Conservation (phyloP, 2,888 invertebrate genomes). For the Folsomia candida region DNA sequence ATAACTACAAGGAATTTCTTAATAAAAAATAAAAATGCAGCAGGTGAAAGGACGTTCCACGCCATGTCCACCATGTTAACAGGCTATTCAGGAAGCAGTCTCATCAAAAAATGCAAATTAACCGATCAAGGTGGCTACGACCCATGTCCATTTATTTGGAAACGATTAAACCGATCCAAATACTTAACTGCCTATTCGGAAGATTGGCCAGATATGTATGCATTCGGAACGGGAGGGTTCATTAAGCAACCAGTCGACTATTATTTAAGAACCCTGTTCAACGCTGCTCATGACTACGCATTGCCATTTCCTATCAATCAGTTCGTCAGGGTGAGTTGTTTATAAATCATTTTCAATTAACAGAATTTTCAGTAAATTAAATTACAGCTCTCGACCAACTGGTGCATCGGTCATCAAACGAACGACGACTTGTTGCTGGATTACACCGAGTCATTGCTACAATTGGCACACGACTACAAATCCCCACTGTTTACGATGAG, state of each 20-base stretch:
- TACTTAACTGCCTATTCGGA: constrained; percentile 55
- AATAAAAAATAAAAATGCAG: neutral
- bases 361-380: neutral
- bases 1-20: neutral
- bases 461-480: neutral
- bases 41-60: constrained; percentile 9
- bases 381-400: neutral
- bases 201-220: constrained; percentile 54
- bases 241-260: constrained; percentile 54
- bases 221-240: constrained; percentile 55
- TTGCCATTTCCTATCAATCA: neutral
- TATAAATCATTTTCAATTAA: neutral
- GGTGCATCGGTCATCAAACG: constrained; percentile 9
- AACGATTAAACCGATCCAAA: constrained; percentile 52
- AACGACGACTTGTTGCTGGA: constrained; percentile 14
- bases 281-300: constrained; percentile 49
- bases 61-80: neutral
- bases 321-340: neutral
- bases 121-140: constrained; percentile 43
- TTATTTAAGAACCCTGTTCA: constrained; percentile 54
- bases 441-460: neutral
- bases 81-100: neutral
- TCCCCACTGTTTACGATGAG: constrained; percentile 7
- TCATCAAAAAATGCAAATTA: neutral
- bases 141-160: constrained; percentile 54